Percentiles rank a stretch among this genome's conserved stretches.
These are phyloP conservation scores for Lordiphosa collinella DNA, from an alignment of 1,140 invertebrate species.

Conservation along the genomic window DNA sequence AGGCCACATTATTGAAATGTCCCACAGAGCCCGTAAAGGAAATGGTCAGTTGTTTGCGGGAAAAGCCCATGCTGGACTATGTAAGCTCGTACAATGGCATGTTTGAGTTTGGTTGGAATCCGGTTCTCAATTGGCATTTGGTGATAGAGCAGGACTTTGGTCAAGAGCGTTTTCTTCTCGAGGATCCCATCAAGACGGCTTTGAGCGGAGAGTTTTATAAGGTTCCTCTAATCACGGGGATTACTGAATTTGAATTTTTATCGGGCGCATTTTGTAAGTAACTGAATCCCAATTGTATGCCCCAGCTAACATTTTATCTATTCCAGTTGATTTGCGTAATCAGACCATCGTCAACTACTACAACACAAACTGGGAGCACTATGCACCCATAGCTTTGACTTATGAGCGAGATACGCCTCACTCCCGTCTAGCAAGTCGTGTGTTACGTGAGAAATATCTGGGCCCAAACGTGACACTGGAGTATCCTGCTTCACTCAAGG, in stretches of 20 bases:
- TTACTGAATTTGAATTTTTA: constrained; percentile 85
- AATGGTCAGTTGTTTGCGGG: constrained; percentile 44
- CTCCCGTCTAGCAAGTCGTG: constrained; percentile 77
- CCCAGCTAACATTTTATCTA: neutral
- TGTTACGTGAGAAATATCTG: constrained; percentile 51
- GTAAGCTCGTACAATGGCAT: constrained; percentile 79
- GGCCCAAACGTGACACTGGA: constrained; percentile 15
- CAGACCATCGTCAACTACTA: constrained; percentile 50
- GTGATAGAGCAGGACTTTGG: constrained; percentile 85
- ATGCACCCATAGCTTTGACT: constrained; percentile 81
- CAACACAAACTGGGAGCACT: constrained; percentile 80
- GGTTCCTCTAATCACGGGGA: constrained; percentile 84
- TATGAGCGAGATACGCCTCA: constrained; percentile 81
- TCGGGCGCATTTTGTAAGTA: constrained; percentile 79
- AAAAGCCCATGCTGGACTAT: constrained; percentile 81
- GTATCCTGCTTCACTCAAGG: constrained; percentile 38
- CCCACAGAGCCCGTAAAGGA: constrained; percentile 76
- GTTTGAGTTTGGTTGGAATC: constrained; percentile 81
- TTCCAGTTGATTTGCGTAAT: constrained; percentile 51
- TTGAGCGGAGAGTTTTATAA: constrained; percentile 82
- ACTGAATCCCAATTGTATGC: constrained; percentile 40
- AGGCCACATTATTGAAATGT: constrained; percentile 85
- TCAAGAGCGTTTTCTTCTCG: constrained; percentile 84
- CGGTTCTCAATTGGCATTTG: constrained; percentile 83
- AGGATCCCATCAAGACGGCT: constrained; percentile 83